Evolutionary conservation across 2,888 invertebrate species (phyloP).

Genomic region (Conchocele bisecta): DNA sequence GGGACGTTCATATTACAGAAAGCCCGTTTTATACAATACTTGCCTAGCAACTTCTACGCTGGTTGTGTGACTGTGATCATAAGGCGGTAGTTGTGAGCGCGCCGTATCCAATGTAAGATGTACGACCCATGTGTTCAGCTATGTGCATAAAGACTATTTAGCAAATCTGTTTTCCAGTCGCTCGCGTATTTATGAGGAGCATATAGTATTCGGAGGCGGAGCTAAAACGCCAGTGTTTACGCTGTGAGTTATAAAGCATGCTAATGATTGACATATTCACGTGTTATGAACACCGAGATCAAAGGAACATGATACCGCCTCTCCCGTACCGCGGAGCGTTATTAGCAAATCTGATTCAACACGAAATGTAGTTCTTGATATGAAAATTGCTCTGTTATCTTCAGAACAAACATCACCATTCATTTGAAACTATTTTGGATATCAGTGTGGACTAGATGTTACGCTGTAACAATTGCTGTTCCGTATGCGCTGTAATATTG

Average conservation of each 20-base stretch:
- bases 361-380: slow-evolving; percentile 45
- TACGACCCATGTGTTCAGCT: too few relatives aligned
- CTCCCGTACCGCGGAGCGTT: slow-evolving; percentile 46
- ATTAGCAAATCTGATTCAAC: slow-evolving; percentile 26
- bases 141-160: too few relatives aligned
- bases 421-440: neutral
- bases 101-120: too few relatives aligned
- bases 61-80: too few relatives aligned
- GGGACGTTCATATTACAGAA: too few relatives aligned
- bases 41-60: too few relatives aligned
- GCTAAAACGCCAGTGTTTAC: slow-evolving; percentile 44
- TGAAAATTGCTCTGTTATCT: neutral
- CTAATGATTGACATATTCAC: slow-evolving; percentile 61
- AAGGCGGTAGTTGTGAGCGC: too few relatives aligned
- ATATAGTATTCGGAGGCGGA: slow-evolving; percentile 41
- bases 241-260: slow-evolving; percentile 40
- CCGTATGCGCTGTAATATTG: slow-evolving; percentile 31
- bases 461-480: too few relatives aligned
- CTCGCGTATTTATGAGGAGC: slow-evolving; percentile 31
- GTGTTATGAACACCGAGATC: slow-evolving; percentile 64
- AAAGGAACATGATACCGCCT: slow-evolving; percentile 67
- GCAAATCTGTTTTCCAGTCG: too few relatives aligned
- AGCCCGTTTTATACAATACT: too few relatives aligned
- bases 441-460: too few relatives aligned
- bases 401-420: neutral